phyloP scores from a whole-genome alignment of 2,888 invertebrate genomes.

The Automeris io region DNA sequence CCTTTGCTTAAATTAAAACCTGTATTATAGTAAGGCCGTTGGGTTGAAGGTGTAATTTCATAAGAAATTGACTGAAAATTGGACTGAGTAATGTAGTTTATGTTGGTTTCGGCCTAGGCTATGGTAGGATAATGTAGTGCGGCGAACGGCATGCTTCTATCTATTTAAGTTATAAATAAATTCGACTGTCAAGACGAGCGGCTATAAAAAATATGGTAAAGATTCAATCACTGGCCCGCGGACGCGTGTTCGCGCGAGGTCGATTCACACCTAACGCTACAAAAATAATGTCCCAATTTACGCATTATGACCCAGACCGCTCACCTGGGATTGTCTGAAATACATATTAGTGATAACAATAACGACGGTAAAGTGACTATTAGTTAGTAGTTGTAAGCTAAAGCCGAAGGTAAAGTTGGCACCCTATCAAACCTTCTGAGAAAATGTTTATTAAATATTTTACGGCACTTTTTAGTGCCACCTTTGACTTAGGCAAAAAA shows the following conservation, averaged over 20 bases:
- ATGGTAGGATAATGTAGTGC: conserved; percentile 64
- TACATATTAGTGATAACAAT: conserved; percentile 62
- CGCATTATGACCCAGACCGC: conserved; percentile 27
- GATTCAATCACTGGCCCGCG: not conserved
- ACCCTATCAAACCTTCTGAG: not conserved
- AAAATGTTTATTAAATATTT: not conserved
- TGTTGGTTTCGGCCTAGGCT: conserved; percentile 69
- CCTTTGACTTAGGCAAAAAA: conserved; percentile 22
- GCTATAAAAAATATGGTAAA: conserved; percentile 11
- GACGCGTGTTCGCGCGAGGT: not conserved
- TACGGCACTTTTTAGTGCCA: not conserved
- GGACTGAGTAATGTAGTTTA: conserved; percentile 74
- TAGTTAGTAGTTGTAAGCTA: conserved; percentile 50
- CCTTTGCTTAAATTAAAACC: too few relatives aligned
- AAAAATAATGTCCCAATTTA: conserved; percentile 19
- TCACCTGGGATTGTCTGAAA: conserved; percentile 43
- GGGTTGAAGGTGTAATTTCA: conserved; percentile 62
- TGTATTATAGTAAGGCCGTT: too few relatives aligned
- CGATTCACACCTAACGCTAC: conserved; percentile 16
- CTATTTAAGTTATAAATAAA: conserved; percentile 34
- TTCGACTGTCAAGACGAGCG: conserved; percentile 39
- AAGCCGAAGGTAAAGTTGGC: conserved; percentile 4
- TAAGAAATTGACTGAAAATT: conserved; percentile 75
- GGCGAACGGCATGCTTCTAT: conserved; percentile 69
- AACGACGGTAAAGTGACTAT: conserved; percentile 65